Conservation (phyloP, 2,113 vertebrate species). For the Ginglymostoma cirratum region DNA sequence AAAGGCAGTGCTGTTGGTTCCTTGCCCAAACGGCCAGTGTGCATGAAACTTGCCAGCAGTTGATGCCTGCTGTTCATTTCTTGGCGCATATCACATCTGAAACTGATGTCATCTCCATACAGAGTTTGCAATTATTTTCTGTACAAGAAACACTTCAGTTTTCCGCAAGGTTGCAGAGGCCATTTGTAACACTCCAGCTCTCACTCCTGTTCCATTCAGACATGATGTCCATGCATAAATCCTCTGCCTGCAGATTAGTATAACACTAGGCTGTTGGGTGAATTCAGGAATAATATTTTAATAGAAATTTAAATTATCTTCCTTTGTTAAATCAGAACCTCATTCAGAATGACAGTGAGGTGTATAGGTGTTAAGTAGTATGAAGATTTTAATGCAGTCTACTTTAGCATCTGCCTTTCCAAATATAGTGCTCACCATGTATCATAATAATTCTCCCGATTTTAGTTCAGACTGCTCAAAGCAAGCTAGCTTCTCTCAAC, state of each 20-base stretch:
- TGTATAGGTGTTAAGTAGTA: background rate
- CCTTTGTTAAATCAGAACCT: background rate
- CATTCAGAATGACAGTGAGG: background rate
- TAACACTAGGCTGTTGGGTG: background rate
- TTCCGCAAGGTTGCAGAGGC: background rate
- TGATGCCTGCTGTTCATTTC: background rate
- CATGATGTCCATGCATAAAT: background rate
- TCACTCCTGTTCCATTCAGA: background rate
- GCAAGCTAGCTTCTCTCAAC: background rate
- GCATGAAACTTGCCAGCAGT: background rate
- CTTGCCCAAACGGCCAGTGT: background rate
- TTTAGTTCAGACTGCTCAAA: background rate
- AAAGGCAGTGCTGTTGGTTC: background rate
- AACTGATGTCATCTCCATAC: background rate
- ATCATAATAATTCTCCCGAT: background rate
- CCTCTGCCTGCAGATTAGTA: background rate
- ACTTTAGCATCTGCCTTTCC: background rate
- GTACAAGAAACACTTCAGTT: background rate
- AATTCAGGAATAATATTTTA: constrained; percentile 16
- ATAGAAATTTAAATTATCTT: background rate
- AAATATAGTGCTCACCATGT: background rate
- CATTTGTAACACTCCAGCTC: background rate
- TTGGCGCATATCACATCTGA: background rate
- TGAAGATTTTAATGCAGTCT: background rate
- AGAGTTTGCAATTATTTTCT: background rate